Evolutionary conservation across 1,140 invertebrate genomes (phyloP).

Genomic region (Drosophila nasuta): DNA sequence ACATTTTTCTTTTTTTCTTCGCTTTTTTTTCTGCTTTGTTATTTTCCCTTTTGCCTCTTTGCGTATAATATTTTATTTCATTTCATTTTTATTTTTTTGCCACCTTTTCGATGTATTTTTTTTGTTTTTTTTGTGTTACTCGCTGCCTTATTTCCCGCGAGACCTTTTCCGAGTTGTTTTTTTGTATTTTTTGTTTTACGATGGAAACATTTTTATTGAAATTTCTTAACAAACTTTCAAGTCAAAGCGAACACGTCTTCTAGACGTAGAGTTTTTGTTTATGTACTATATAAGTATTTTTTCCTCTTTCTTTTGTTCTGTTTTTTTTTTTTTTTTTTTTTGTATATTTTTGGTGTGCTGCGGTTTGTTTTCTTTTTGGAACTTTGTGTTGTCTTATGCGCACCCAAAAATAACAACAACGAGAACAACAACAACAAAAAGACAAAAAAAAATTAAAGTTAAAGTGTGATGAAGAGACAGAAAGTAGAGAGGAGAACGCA

Average conservation of each 20-base stretch:
- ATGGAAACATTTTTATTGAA: constrained; percentile 24
- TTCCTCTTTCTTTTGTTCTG: too few relatives aligned
- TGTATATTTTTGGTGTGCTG: background rate
- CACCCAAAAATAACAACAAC: constrained; percentile 28
- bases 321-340: too few relatives aligned
- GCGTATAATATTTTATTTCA: background rate
- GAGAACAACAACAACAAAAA: constrained; percentile 29
- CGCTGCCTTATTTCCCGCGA: constrained; percentile 26
- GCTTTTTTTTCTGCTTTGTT: constrained; percentile 17
- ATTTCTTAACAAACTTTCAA: constrained; percentile 19
- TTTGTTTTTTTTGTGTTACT: background rate
- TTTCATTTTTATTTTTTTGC: constrained; percentile 5
- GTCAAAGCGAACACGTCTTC: background rate
- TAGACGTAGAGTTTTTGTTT: too few relatives aligned
- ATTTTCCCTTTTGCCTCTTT: background rate
- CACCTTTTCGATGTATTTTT: constrained; percentile 30
- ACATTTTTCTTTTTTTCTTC: constrained; percentile 3
- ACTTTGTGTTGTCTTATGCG: constrained; percentile 16
- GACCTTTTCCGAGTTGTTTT: constrained; percentile 19
- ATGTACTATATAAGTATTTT: background rate
- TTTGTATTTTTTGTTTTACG: constrained; percentile 14
- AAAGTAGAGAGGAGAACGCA: constrained; percentile 57
- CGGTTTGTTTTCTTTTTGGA: constrained; percentile 11
- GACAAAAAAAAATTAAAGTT: constrained; percentile 15
- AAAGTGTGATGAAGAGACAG: constrained; percentile 19